These are phyloP conservation scores for Notodonta dromedarius DNA, from an alignment of 2,888 invertebrate genomes.

Conservation along the genomic window DNA sequence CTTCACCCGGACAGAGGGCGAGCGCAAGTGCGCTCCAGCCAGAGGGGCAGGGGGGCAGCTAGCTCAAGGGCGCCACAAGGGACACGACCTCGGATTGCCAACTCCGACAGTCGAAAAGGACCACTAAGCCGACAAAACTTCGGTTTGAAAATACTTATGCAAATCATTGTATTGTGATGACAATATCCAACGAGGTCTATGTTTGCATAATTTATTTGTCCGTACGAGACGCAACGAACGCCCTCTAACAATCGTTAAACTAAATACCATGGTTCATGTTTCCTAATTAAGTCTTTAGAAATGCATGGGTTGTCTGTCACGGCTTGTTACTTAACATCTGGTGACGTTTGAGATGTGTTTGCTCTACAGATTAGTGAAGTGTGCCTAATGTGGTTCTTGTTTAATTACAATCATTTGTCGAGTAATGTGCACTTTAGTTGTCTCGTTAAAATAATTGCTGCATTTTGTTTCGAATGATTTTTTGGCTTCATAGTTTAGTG, in stretches of 20 bases:
- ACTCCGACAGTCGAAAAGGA: conserved; percentile 13
- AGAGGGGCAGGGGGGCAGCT: no score
- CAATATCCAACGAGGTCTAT: conserved; percentile 43
- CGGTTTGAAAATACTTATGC: conserved; percentile 37
- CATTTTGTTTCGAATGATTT: conserved; percentile 18
- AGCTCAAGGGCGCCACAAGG: no score
- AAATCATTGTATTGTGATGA: conserved; percentile 44
- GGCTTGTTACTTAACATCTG: conserved; percentile 41
- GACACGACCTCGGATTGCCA: no score
- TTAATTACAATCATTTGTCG: conserved; percentile 23
- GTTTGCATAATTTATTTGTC: conserved; percentile 49
- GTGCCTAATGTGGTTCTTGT: conserved; percentile 27
- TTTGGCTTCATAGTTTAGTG: conserved; percentile 5
- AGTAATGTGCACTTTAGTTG: conserved; percentile 25
- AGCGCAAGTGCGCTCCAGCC: no score
- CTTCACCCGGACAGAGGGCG: no score
- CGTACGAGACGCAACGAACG: conserved; percentile 56
- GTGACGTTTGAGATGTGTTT: conserved; percentile 41
- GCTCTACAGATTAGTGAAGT: conserved; percentile 37
- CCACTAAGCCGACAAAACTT: conserved; percentile 17
- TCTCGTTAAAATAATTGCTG: conserved; percentile 19
- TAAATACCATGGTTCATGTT: conserved; percentile 37
- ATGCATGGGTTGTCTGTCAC: conserved; percentile 52
- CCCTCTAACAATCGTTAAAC: conserved; percentile 43
- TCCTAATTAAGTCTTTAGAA: conserved; percentile 50